A percentile compares a stretch with the other conserved stretches of the same genome.
Conservation (phyloP, 1,140 invertebrate species). For the Oedothorax gibbosus region DNA sequence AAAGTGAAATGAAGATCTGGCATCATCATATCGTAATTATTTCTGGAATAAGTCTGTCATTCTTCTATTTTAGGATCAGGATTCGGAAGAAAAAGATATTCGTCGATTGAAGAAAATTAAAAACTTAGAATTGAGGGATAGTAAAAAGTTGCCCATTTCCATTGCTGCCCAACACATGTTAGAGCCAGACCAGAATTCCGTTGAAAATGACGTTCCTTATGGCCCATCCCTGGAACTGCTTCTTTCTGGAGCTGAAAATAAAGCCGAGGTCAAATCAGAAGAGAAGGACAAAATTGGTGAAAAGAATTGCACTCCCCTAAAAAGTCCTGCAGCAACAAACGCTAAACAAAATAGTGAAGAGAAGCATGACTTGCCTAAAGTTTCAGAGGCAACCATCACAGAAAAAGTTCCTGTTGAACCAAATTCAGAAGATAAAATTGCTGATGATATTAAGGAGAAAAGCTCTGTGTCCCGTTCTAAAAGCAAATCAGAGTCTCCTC, state of each 20-base stretch:
- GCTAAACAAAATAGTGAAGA: neutral
- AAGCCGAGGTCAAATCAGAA: neutral
- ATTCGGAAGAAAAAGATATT: conserved; percentile 50
- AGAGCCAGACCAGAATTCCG: neutral
- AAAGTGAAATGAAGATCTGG: no score
- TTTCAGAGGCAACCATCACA: neutral
- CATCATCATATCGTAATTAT: no score
- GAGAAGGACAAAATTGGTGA: neutral
- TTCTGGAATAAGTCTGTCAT: no score
- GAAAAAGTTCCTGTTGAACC: neutral
- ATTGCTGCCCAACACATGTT: neutral
- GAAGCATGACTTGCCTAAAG: neutral
- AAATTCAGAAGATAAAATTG: neutral
- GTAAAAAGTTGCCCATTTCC: neutral
- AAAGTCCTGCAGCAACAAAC: neutral
- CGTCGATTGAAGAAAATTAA: conserved; percentile 38
- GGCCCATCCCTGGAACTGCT: conserved; percentile 36
- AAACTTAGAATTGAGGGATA: conserved; percentile 14
- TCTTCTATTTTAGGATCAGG: conserved; percentile 13
- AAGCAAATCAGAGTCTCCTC: neutral
- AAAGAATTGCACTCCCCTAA: neutral
- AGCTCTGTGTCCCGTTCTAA: neutral
- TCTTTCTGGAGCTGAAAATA: neutral
- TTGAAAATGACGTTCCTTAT: conserved; percentile 11
- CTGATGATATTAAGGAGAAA: neutral